phyloP scores from a whole-genome alignment of 2,797 vertebrate species.

The Aldrovandia affinis region DNA sequence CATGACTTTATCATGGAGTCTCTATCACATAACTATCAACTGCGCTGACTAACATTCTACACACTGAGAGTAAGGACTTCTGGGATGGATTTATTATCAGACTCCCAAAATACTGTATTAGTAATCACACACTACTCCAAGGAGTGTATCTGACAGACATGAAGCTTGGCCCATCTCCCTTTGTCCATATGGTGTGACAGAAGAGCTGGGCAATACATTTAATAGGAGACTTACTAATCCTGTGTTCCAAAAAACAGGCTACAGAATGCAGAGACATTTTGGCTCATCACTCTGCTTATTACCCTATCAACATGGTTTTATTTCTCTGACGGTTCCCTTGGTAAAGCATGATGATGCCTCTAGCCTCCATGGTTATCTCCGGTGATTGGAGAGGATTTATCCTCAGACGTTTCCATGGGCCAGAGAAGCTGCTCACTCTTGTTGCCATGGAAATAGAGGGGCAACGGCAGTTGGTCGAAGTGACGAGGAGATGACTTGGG shows the following conservation, averaged over 20 bases:
- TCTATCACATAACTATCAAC: too few relatives aligned
- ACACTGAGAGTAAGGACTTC: not conserved
- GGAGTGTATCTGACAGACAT: not conserved
- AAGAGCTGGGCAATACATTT: not conserved
- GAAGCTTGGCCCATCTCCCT: not conserved
- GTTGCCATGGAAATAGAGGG: constrained; percentile 65
- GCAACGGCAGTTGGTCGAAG: constrained; percentile 53
- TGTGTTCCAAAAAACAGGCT: not conserved
- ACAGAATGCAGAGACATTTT: not conserved
- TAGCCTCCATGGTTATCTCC: not conserved
- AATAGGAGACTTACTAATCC: not conserved
- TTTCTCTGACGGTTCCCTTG: not conserved
- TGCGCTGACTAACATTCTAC: not conserved
- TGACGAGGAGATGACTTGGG: constrained; percentile 50
- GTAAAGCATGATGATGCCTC: not conserved
- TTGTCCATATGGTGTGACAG: not conserved
- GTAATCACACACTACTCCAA: not conserved
- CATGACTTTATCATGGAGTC: too few relatives aligned
- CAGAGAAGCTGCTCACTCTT: constrained; percentile 51
- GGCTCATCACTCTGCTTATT: not conserved
- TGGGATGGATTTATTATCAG: not conserved
- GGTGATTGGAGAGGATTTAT: constrained; percentile 13
- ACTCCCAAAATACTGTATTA: not conserved
- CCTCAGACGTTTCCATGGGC: constrained; percentile 28
- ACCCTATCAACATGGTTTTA: not conserved